phyloP scores from a whole-genome alignment of 2,797 vertebrate genomes.

The Dipus sagitta region DNA sequence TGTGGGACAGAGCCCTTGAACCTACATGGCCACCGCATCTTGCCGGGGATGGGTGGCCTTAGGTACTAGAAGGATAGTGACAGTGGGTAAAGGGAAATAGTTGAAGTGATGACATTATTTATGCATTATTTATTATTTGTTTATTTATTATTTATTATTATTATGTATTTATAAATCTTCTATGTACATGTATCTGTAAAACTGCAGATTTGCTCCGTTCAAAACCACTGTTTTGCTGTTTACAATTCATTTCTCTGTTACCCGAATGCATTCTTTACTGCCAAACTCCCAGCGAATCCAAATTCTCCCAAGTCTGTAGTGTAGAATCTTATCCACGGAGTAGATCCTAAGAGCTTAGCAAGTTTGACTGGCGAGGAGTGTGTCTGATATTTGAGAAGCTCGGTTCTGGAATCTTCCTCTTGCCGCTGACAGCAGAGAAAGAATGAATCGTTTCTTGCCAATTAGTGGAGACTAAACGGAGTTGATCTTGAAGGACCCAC shows the following conservation, averaged over 20 bases:
- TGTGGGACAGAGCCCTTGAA: background rate
- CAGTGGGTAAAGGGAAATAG: too few relatives aligned
- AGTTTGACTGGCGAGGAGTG: background rate
- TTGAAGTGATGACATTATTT: background rate
- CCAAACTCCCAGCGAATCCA: background rate
- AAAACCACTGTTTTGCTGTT: background rate
- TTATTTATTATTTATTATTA: background rate
- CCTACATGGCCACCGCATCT: rapidly evolving
- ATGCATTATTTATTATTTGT: background rate
- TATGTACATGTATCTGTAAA: background rate
- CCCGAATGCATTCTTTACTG: background rate
- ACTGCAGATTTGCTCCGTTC: background rate
- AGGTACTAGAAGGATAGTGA: background rate
- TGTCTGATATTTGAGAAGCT: background rate
- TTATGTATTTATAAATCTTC: background rate
- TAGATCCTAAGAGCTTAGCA: background rate
- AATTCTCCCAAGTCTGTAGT: background rate
- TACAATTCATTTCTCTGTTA: constrained; percentile 16
- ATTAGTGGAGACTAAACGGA: background rate
- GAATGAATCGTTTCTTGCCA: background rate
- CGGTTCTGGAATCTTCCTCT: constrained; percentile 21
- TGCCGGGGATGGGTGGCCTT: background rate
- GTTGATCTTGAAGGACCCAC: background rate
- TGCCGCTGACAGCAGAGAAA: background rate
- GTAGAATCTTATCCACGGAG: background rate